Conservation (phyloP, 2,888 invertebrate genomes). For the Rhimphoctona megacephalus region DNA sequence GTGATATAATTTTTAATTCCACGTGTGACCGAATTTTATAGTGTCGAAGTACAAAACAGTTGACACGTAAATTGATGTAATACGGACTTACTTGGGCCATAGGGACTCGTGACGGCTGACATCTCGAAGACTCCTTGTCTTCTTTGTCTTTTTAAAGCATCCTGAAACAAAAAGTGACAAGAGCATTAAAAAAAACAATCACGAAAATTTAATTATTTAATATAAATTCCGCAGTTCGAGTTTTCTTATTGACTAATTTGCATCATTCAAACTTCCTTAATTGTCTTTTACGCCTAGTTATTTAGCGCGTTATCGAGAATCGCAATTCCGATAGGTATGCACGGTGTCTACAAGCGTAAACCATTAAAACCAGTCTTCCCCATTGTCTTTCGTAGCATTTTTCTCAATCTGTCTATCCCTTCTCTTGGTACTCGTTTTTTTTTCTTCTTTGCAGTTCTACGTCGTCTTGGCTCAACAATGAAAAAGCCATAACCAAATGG, state of each 20-base stretch:
- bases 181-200: neutral
- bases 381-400: conserved; percentile 58
- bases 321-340: conserved; percentile 42
- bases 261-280: conserved; percentile 17
- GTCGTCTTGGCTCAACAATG: conserved; percentile 62
- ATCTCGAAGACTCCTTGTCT: conserved; percentile 79
- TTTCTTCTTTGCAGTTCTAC: conserved; percentile 55
- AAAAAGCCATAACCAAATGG: conserved; percentile 66
- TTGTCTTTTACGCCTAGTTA: conserved; percentile 25
- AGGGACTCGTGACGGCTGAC: conserved; percentile 84
- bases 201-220: neutral
- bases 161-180: conserved; percentile 77
- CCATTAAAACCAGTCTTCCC: conserved; percentile 61
- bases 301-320: conserved; percentile 43
- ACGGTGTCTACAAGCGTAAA: conserved; percentile 46
- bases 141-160: conserved; percentile 80
- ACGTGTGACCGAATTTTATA: neutral
- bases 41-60: neutral
- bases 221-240: neutral
- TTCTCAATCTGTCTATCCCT: conserved; percentile 37
- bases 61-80: neutral
- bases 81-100: conserved; percentile 84
- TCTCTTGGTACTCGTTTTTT: conserved; percentile 5
- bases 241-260: neutral
- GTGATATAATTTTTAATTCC: conserved; percentile 12